A percentile compares a stretch with the other conserved stretches of the same genome.
Conservation (phyloP, 64 coral and sea anemone genomes). For the Dendrophyllia cribrosa region DNA sequence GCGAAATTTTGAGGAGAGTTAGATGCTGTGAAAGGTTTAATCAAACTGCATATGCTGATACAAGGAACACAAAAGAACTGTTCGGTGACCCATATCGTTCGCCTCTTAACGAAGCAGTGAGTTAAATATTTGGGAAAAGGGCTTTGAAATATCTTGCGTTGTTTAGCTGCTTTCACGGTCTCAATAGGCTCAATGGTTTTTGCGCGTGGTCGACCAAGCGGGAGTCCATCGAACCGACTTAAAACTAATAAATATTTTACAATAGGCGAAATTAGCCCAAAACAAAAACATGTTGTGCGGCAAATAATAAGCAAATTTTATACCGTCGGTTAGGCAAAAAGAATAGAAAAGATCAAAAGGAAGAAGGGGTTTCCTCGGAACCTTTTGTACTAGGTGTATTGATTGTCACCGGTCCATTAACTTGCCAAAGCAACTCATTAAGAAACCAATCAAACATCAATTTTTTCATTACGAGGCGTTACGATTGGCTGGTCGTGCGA, state of each 20-base stretch:
- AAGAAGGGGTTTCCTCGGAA: conserved; percentile 16
- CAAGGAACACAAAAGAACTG: conserved; percentile 3
- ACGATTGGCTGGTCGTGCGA: conserved; percentile 53
- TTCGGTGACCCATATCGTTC: conserved; percentile 13
- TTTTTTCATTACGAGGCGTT: conserved; percentile 52
- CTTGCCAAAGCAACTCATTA: neutral
- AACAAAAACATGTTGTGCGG: conserved; percentile 54
- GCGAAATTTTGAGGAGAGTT: neutral
- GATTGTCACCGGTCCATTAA: conserved; percentile 29
- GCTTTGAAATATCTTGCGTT: conserved; percentile 41
- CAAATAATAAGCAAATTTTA: conserved; percentile 25
- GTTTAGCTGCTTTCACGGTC: conserved; percentile 40
- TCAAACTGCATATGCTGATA: neutral
- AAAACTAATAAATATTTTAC: conserved; percentile 82
- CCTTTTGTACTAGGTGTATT: neutral
- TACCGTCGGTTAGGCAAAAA: neutral
- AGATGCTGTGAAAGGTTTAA: neutral
- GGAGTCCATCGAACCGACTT: conserved; percentile 61
- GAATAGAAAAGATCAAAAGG: neutral
- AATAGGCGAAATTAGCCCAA: conserved; percentile 35
- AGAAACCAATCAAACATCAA: conserved; percentile 80
- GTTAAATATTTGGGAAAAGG: conserved; percentile 7
- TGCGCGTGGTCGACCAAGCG: conserved; percentile 52
- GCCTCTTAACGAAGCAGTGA: neutral
- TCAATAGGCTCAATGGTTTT: conserved; percentile 41